These are phyloP conservation scores for human (Homo sapiens) DNA, from an alignment of 2,113 vertebrate genomes.

Conservation along the genomic window GRCh38 chr4:178129001-178129500, in stretches of 20 bases:
- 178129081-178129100: neutral
- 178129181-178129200: neutral
- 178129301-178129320: too few species aligned
- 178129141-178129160: neutral
- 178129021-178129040: neutral
- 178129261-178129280: too few species aligned
- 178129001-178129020: neutral
- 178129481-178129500: too few species aligned
- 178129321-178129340: too few species aligned
- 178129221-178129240: neutral
- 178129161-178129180: fast-evolving
- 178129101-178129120: neutral
- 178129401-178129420: fast-evolving
- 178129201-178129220: neutral
- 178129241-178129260: too few species aligned
- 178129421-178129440: too few species aligned
- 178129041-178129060: neutral
- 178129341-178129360: too few species aligned
- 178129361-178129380: too few species aligned
- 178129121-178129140: neutral
- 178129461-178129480: too few species aligned
- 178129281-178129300: too few species aligned
- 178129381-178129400: too few species aligned
- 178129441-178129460: too few species aligned
- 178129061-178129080: neutral